Percentiles rank a stretch among this genome's conserved stretches.
Evolutionary conservation across 2,113 vertebrate species (phyloP).

Genomic region (Fulica atra): DNA sequence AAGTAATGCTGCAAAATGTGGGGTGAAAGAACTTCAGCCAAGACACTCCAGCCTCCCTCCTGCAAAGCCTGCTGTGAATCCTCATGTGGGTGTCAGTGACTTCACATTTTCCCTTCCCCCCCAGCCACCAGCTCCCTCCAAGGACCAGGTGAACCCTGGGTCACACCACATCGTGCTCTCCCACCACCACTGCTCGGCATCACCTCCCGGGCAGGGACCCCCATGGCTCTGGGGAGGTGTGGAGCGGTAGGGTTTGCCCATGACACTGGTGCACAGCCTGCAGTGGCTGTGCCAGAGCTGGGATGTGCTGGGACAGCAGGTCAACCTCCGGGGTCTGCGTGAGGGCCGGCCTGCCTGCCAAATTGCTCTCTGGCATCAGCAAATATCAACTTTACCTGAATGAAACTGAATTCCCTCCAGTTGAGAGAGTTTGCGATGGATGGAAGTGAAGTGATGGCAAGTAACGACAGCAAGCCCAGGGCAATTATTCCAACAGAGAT

Average conservation of each 20-base stretch:
- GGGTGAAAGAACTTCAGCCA: neutral
- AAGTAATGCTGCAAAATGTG: neutral
- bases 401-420: conserved; percentile 96
- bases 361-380: neutral
- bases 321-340: accelerated
- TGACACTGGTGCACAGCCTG: neutral
- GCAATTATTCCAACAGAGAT: conserved; percentile 91
- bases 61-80: neutral
- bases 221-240: neutral
- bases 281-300: neutral
- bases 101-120: neutral
- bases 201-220: accelerated
- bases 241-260: neutral
- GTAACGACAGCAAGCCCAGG: conserved; percentile 87
- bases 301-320: neutral
- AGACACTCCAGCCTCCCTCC: neutral
- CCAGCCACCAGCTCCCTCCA: neutral
- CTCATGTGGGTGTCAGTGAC: neutral
- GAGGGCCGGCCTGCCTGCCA: neutral
- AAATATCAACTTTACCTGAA: conserved; percentile 83
- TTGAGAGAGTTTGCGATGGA: conserved; percentile 89
- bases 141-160: accelerated
- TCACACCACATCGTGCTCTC: neutral
- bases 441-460: conserved; percentile 92
- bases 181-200: accelerated